Evolutionary conservation across 2,888 invertebrate genomes (phyloP).

Genomic region (Papilio demoleus): DNA sequence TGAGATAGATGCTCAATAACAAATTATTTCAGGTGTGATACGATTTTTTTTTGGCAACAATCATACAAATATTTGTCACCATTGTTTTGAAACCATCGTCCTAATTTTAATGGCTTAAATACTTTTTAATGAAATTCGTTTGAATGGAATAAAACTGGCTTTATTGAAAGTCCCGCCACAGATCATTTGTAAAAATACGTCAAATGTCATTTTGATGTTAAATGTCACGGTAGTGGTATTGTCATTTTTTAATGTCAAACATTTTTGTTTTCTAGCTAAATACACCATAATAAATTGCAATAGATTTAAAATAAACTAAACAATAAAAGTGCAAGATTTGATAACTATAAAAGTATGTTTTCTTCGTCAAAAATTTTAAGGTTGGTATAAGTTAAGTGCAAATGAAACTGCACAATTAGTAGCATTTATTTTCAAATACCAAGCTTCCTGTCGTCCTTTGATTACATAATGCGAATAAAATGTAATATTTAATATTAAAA

Average conservation of each 20-base stretch:
- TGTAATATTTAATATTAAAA: background rate
- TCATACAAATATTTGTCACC: too few species aligned
- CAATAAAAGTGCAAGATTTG: slow-evolving; percentile 31
- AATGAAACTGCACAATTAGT: too few species aligned
- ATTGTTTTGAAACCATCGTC: too few species aligned
- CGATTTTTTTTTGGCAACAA: too few species aligned
- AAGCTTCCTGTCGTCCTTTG: background rate
- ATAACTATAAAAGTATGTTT: slow-evolving; percentile 51
- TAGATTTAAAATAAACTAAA: slow-evolving; percentile 26
- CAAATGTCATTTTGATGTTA: slow-evolving; percentile 25
- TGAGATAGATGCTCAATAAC: too few species aligned
- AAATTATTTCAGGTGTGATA: background rate
- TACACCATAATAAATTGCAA: slow-evolving; percentile 31
- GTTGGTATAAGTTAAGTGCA: slow-evolving; percentile 47
- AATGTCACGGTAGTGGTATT: slow-evolving; percentile 25
- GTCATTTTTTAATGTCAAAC: slow-evolving; percentile 35
- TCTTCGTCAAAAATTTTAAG: slow-evolving; percentile 61
- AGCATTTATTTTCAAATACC: background rate
- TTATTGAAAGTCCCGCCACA: slow-evolving; percentile 13
- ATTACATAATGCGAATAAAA: background rate
- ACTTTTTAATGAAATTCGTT: too few species aligned
- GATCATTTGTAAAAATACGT: background rate
- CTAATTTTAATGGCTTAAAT: too few species aligned
- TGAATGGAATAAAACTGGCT: slow-evolving; percentile 27
- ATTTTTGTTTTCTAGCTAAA: slow-evolving; percentile 32